A percentile compares a stretch with the other conserved stretches of the same genome.
These are phyloP conservation scores for Brachionus manjavacas DNA, from an alignment of 1,140 invertebrate genomes.

Conservation along the genomic window DNA sequence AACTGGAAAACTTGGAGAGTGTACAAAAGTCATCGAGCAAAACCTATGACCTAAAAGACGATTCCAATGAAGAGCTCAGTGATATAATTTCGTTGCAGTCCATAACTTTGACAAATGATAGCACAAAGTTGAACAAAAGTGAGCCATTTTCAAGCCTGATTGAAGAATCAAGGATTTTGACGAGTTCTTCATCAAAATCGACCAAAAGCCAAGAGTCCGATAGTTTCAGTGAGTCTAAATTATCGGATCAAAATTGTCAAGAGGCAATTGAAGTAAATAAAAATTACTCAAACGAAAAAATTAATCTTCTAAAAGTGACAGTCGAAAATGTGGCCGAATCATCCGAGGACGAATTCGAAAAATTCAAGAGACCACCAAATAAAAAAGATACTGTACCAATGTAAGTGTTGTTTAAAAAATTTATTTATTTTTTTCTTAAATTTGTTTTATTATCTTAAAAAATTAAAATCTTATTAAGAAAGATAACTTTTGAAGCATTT, in stretches of 20 bases:
- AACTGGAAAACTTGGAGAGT: background rate
- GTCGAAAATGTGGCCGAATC: constrained; percentile 19
- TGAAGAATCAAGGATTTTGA: background rate
- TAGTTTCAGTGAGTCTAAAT: background rate
- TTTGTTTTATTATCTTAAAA: background rate
- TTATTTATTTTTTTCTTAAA: background rate
- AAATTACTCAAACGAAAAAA: background rate
- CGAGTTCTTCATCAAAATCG: background rate
- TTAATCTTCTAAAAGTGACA: background rate
- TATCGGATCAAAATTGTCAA: background rate
- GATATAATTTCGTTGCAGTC: constrained; percentile 26
- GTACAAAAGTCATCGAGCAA: constrained; percentile 11
- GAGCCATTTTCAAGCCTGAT: background rate
- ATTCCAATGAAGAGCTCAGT: constrained; percentile 19
- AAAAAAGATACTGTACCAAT: background rate
- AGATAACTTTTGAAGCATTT: background rate
- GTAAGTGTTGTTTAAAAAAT: background rate
- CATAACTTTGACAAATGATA: constrained; percentile 32
- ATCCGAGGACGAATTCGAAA: background rate
- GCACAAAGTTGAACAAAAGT: background rate
- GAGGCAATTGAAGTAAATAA: background rate
- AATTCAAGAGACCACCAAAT: background rate
- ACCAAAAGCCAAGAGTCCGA: background rate
- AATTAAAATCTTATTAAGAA: background rate
- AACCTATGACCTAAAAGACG: background rate